Evolutionary conservation across 2,888 invertebrate species (phyloP).

Genomic region (Agrotis segetum): DNA sequence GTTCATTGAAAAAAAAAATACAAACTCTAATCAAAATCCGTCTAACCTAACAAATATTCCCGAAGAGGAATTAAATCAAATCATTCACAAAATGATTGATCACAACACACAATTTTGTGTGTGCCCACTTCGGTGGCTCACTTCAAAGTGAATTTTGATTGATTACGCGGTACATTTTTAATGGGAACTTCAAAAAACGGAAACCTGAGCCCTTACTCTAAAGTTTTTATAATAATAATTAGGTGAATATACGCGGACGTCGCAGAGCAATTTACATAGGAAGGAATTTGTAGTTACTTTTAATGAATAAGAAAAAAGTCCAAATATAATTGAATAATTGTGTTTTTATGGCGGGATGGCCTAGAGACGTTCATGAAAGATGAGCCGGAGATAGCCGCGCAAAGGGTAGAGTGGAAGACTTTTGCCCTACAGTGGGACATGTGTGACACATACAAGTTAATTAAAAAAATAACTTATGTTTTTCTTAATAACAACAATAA

Average conservation of each 20-base stretch:
- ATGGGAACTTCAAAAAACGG: conserved; percentile 51
- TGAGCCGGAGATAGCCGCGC: too few species aligned
- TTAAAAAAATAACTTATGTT: too few species aligned
- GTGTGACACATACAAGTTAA: too few species aligned
- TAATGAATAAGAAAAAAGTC: neutral
- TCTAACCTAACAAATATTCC: conserved; percentile 44
- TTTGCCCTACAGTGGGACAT: too few species aligned
- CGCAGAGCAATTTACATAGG: neutral
- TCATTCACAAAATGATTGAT: conserved; percentile 78
- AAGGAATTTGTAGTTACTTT: neutral
- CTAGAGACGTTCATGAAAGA: too few species aligned
- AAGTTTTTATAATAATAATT: conserved; percentile 23
- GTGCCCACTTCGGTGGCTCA: conserved; percentile 69
- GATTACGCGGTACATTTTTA: conserved; percentile 65
- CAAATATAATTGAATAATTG: neutral
- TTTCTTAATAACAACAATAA: too few species aligned
- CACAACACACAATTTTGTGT: conserved; percentile 70
- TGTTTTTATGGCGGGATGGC: too few species aligned
- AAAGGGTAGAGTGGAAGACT: too few species aligned
- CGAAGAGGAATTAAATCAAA: conserved; percentile 70
- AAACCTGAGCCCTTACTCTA: conserved; percentile 4
- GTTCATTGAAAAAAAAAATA: conserved; percentile 19
- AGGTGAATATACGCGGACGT: neutral
- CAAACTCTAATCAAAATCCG: conserved; percentile 32
- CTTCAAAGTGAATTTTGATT: conserved; percentile 75